Percentiles rank a stretch among this genome's conserved stretches.
phyloP scores from a whole-genome alignment of 2,797 vertebrate genomes.

The Chiloscyllium punctatum region DNA sequence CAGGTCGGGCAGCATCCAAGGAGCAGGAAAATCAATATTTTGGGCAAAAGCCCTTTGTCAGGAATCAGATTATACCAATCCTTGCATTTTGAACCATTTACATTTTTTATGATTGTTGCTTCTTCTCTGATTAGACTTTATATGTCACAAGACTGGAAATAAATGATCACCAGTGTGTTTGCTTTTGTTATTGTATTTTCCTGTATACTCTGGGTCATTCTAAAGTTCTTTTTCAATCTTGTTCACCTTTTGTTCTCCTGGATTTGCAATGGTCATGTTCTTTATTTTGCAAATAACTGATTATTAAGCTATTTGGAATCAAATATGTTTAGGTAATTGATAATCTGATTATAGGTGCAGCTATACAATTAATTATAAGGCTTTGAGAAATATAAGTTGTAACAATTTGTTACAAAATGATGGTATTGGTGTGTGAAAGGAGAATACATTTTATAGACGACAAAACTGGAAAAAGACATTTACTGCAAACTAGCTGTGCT shows the following conservation, averaged over 20 bases:
- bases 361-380: background rate
- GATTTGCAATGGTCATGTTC: background rate
- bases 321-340: background rate
- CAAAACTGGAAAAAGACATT: background rate
- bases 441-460: background rate
- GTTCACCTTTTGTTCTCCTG: background rate
- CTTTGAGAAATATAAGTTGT: background rate
- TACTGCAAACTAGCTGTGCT: background rate
- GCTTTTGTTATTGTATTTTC: background rate
- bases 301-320: background rate
- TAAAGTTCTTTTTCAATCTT: background rate
- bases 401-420: background rate
- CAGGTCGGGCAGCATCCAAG: too few relatives aligned
- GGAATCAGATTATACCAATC: background rate
- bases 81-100: background rate
- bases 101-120: background rate
- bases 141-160: background rate
- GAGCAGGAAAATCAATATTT: too few relatives aligned
- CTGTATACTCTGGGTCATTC: background rate
- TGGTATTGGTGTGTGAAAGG: background rate
- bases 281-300: background rate
- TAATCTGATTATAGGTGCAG: background rate
- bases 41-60: too few relatives aligned
- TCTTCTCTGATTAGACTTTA: background rate
- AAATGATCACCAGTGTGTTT: background rate